Evolutionary conservation across 2,888 invertebrate species (phyloP), one percentile per base, ranked within the genome.

Genomic region (Lasioglossum morio): DNA sequence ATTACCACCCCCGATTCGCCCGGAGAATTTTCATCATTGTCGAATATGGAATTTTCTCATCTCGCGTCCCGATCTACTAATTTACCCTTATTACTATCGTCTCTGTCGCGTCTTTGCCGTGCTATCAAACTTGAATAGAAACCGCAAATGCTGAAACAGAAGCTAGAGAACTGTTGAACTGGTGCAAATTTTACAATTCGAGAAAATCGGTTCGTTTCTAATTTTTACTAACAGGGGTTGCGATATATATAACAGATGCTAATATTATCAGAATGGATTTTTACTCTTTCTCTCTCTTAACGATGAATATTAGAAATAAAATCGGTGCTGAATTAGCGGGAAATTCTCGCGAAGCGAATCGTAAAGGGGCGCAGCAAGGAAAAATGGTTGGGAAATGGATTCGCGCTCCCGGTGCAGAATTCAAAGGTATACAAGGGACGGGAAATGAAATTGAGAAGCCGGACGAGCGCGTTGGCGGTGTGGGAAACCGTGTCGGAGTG

Each of bases 371-470:
- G 4, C 10, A 3, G 23, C 23, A 10, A 53, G 14, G 23, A n/a
- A 30, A 46, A 66, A 40, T 34, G 19, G 19, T 14, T 19, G 57
- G 19, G 0, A 48, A 74, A 0, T 7, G 40, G n/a, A 66, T 66
- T 30, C 60, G 60, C 34, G 30, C 23, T 60, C 70, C 40, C 43
- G n/a, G 23, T 63, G 40, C 14, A 12, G 43, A 86, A 77, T 77
- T 40, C 23, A n/a, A 10, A n/a, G 16, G 53, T 19, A 46, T 53
- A 63, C 46, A 53, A 86, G 72, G 74, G 72, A 60, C n/a, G 70
- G 72, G 74, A 73, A 81, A 78, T 77, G 82, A 88, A 88, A 92
- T 89, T 90, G 92, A 89, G 91, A 91, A 92, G 81, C 88, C 84
- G 81, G 78, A 82, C 81, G 84, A 73, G 86, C 82, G 87, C 90